A percentile compares a stretch with the other conserved stretches of the same genome.
Evolutionary conservation across 2,888 invertebrate species (phyloP).

Genomic region (Geotrupes spiniger): DNA sequence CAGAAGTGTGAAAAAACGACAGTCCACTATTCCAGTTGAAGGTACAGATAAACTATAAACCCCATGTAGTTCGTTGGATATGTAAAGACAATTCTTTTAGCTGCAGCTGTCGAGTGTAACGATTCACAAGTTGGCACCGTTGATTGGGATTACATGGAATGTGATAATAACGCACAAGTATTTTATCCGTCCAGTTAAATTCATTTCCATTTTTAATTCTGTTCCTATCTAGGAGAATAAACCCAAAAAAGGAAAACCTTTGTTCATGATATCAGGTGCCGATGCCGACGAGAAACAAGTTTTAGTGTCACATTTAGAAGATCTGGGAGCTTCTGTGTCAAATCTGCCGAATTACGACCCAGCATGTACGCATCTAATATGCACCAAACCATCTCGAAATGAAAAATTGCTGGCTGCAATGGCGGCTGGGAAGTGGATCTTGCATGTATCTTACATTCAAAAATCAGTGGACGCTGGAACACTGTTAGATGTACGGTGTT

Average conservation of each 20-base stretch:
- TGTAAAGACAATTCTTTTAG: slow-evolving; percentile 3
- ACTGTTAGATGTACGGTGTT: slow-evolving; percentile 62
- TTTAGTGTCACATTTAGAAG: slow-evolving; percentile 34
- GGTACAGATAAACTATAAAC: slow-evolving; percentile 26
- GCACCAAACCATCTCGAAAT: slow-evolving; percentile 71
- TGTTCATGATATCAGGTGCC: slow-evolving; percentile 45
- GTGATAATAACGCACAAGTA: neutral
- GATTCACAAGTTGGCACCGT: slow-evolving; percentile 64
- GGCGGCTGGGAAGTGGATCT: slow-evolving; percentile 85
- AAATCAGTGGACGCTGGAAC: slow-evolving; percentile 59
- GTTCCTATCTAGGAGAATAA: too few relatives aligned
- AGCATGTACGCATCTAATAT: slow-evolving; percentile 72
- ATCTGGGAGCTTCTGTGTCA: slow-evolving; percentile 62
- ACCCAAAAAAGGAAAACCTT: slow-evolving; percentile 18
- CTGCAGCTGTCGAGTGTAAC: slow-evolving; percentile 31
- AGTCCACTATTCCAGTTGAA: slow-evolving; percentile 39
- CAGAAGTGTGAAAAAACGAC: slow-evolving; percentile 38
- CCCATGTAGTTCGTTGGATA: neutral
- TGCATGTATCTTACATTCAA: slow-evolving; percentile 76
- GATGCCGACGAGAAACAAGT: slow-evolving; percentile 29
- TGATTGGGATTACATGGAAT: slow-evolving; percentile 59
- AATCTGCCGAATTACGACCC: slow-evolving; percentile 58
- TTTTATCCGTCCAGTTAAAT: neutral
- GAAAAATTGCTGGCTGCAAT: slow-evolving; percentile 86
- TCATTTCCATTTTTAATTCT: neutral